phyloP scores from a whole-genome alignment of 2,888 invertebrate species.

The Helicoverpa assulta region DNA sequence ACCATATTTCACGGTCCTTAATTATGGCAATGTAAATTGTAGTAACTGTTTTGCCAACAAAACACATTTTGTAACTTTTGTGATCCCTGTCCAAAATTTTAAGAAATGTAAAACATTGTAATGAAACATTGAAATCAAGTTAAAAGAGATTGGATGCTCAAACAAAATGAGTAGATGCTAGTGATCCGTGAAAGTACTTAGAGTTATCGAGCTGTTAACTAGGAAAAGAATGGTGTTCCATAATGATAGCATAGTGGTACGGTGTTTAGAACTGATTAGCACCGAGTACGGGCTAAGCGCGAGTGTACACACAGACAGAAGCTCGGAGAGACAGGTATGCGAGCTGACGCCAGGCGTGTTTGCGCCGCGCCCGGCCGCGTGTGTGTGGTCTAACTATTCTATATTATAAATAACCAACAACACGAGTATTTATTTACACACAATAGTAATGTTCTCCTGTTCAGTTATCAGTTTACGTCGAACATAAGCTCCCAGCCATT shows the following conservation, averaged over 20 bases:
- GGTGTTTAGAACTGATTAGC: slow-evolving; percentile 86
- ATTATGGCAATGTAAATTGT: slow-evolving; percentile 75
- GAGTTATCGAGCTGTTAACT: slow-evolving; percentile 82
- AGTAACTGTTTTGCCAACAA: slow-evolving; percentile 76
- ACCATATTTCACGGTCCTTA: slow-evolving; percentile 86
- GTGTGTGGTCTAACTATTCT: slow-evolving; percentile 82
- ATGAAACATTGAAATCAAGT: slow-evolving; percentile 44
- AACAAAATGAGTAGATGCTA: slow-evolving; percentile 67
- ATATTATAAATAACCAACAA: slow-evolving; percentile 48
- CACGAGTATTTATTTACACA: slow-evolving; percentile 32
- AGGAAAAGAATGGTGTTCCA: slow-evolving; percentile 84
- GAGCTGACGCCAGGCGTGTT: slow-evolving; percentile 80
- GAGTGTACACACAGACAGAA: slow-evolving; percentile 77
- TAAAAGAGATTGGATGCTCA: slow-evolving; percentile 61
- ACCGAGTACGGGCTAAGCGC: slow-evolving; percentile 78
- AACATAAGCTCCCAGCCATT: slow-evolving; percentile 59
- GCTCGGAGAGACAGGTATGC: slow-evolving; percentile 72
- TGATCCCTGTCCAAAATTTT: slow-evolving; percentile 24
- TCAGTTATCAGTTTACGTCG: slow-evolving; percentile 27
- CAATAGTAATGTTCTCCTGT: slow-evolving; percentile 12
- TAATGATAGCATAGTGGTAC: slow-evolving; percentile 83
- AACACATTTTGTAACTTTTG: slow-evolving; percentile 54
- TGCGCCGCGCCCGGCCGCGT: slow-evolving; percentile 78
- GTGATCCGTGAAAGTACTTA: slow-evolving; percentile 77
- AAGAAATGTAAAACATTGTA: slow-evolving; percentile 29